Conservation (phyloP, 2,113 vertebrate species). For the Heptranchias perlo region DNA sequence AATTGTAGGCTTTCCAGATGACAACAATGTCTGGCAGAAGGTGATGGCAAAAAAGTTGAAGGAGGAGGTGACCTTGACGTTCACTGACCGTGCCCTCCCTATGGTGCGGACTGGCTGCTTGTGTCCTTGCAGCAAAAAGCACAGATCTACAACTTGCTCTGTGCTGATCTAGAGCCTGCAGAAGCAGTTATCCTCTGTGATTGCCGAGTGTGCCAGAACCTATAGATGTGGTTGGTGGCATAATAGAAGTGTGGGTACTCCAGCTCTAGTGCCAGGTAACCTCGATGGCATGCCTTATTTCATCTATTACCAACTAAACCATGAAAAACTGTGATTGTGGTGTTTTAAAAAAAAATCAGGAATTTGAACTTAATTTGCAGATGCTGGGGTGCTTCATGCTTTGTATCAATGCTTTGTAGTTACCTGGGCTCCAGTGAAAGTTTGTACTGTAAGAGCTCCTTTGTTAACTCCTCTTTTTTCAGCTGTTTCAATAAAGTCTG, state of each 20-base stretch:
- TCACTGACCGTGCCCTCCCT: not conserved
- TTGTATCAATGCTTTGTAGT: not conserved
- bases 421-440: not conserved
- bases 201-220: not conserved
- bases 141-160: not conserved
- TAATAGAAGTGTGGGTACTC: not conserved
- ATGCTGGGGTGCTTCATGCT: not conserved
- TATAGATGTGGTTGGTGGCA: not conserved
- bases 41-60: not conserved
- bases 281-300: too few relatives aligned
- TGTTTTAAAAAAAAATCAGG: not conserved
- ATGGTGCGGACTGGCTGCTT: not conserved
- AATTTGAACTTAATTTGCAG: not conserved
- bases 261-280: not conserved
- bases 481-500: not conserved
- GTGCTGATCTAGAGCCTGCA: not conserved
- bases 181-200: too few relatives aligned
- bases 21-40: not conserved
- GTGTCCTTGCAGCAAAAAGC: not conserved
- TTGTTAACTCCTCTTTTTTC: not conserved
- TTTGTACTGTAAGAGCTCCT: not conserved
- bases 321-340: not conserved
- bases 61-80: not conserved
- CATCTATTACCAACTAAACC: not conserved
- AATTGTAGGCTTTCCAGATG: not conserved